Conservation (phyloP, 2,113 vertebrate genomes). For the Nothobranchius furzeri region DNA sequence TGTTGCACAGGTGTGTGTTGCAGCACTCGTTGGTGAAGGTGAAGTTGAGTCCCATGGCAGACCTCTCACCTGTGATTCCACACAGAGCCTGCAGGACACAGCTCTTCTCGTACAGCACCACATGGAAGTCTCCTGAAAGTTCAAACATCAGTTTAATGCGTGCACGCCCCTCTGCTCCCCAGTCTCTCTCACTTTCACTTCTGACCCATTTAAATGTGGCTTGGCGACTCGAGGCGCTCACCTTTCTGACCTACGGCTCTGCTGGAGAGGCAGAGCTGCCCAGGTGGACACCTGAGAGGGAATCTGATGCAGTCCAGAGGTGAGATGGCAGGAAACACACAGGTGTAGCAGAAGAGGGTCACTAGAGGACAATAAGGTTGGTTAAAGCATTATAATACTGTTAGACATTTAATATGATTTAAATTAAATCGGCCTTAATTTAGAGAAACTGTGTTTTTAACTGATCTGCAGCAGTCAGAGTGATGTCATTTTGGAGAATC, state of each 20-base stretch:
- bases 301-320: slow-evolving; percentile 78
- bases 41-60: slow-evolving; percentile 75
- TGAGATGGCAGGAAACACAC: slow-evolving; percentile 78
- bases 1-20: slow-evolving; percentile 74
- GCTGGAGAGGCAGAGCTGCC: slow-evolving; percentile 76
- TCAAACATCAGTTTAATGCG: neutral
- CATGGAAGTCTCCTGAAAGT: slow-evolving; percentile 66
- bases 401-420: too few species aligned
- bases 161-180: neutral
- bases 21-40: slow-evolving; percentile 79
- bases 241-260: slow-evolving; percentile 67
- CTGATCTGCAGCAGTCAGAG: too few species aligned
- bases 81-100: slow-evolving; percentile 68
- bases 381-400: too few species aligned
- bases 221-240: slow-evolving; percentile 30
- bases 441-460: too few species aligned
- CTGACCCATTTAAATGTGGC: slow-evolving; percentile 31
- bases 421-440: too few species aligned
- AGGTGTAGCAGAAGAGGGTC: slow-evolving; percentile 80
- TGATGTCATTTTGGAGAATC: too few species aligned
- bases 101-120: slow-evolving; percentile 78
- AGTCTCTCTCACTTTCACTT: slow-evolving; percentile 34
- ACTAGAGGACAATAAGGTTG: slow-evolving; percentile 46
- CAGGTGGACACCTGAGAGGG: slow-evolving; percentile 65
- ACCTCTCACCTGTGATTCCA: slow-evolving; percentile 63